Percentiles rank a stretch among this genome's conserved stretches.
These are phyloP conservation scores for Nematolebias whitei DNA, from an alignment of 2,113 vertebrate genomes.

Conservation along the genomic window DNA sequence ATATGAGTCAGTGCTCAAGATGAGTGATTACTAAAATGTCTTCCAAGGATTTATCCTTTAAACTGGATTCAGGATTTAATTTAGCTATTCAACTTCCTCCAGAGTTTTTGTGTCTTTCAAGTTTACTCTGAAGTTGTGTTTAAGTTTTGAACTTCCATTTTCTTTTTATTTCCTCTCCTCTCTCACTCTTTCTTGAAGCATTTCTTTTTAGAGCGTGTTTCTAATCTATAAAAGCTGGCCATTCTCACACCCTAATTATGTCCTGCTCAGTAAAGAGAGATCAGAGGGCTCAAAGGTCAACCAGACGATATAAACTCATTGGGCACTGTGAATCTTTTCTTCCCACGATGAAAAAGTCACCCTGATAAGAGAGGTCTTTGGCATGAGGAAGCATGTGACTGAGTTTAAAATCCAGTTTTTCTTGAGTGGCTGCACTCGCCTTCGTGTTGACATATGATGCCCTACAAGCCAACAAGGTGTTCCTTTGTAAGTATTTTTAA, in stretches of 20 bases:
- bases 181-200: not conserved
- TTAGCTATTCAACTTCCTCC: not conserved
- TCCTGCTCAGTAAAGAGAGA: not conserved
- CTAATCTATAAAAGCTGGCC: not conserved
- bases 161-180: not conserved
- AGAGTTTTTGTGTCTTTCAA: conserved; percentile 8
- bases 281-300: conserved; percentile 2
- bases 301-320: conserved; percentile 8
- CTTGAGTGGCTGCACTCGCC: conserved; percentile 12
- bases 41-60: conserved; percentile 29
- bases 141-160: not conserved
- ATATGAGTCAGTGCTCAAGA: not conserved
- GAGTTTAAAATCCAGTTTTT: conserved; percentile 29
- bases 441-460: not conserved
- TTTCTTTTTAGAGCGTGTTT: not conserved
- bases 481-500: not conserved
- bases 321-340: not conserved
- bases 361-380: conserved; percentile 2
- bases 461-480: not conserved
- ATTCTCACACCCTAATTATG: not conserved
- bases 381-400: conserved; percentile 18
- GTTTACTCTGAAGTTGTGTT: conserved; percentile 4
- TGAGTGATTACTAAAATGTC: conserved; percentile 19
- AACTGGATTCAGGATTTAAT: conserved; percentile 33
- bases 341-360: conserved; percentile 9